Percentiles rank a stretch among this genome's conserved stretches.
Evolutionary conservation across 2,113 vertebrate genomes (phyloP).

Genomic region (Lophochroa leadbeateri): DNA sequence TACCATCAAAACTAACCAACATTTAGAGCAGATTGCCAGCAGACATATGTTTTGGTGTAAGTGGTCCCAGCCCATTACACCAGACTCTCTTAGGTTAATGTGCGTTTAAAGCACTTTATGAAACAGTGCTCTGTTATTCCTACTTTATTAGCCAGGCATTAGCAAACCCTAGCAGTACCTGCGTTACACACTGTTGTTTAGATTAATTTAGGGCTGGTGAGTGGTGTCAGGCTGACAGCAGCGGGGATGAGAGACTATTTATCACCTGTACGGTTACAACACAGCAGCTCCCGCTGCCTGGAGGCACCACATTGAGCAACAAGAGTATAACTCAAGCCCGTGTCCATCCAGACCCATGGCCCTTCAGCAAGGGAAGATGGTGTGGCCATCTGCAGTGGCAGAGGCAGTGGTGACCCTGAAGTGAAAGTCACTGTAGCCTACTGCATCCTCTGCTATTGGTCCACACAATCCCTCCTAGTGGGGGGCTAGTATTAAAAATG

Average conservation of each 20-base stretch:
- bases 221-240: constrained; percentile 12
- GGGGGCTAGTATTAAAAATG: rapidly evolving
- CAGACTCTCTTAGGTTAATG: background rate
- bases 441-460: background rate
- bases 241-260: background rate
- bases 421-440: background rate
- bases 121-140: background rate
- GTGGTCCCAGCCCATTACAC: background rate
- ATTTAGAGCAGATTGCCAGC: rapidly evolving
- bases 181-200: background rate
- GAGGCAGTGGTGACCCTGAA: background rate
- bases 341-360: background rate
- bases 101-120: background rate
- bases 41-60: rapidly evolving
- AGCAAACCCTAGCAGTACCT: background rate
- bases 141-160: background rate
- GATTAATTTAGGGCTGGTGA: constrained; percentile 39
- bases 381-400: background rate
- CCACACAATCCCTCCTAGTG: background rate
- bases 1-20: background rate
- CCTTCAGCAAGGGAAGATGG: rapidly evolving
- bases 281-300: background rate
- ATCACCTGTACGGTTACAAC: background rate
- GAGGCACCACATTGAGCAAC: background rate
- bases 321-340: background rate